phyloP scores from a whole-genome alignment of 2,797 vertebrate species.

The Sparus aurata region DNA sequence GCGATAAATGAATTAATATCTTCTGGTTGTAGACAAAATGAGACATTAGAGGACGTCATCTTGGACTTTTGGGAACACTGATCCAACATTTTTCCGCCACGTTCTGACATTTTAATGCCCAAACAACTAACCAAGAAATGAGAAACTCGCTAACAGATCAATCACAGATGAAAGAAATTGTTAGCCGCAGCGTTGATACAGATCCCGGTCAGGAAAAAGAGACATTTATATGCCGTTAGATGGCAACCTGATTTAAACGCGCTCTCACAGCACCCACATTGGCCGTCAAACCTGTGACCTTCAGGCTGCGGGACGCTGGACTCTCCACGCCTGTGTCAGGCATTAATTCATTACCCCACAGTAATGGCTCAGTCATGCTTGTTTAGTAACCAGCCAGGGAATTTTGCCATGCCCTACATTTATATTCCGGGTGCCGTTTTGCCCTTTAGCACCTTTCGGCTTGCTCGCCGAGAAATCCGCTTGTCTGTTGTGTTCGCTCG shows the following conservation, averaged over 20 bases:
- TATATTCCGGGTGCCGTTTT: constrained; percentile 67
- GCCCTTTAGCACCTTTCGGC: constrained; percentile 71
- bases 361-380: constrained; percentile 68
- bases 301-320: constrained; percentile 49
- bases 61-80: no score
- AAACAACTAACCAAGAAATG: no score
- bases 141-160: no score
- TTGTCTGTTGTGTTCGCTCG: constrained; percentile 65
- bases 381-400: constrained; percentile 66
- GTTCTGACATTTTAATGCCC: no score
- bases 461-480: constrained; percentile 56
- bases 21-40: no score
- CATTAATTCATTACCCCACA: constrained; percentile 62
- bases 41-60: no score
- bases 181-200: not conserved
- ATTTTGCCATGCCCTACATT: constrained; percentile 61
- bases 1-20: no score
- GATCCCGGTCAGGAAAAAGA: constrained; percentile 6
- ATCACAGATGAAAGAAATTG: no score
- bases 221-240: constrained; percentile 6
- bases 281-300: constrained; percentile 55
- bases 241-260: constrained; percentile 30
- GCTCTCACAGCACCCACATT: constrained; percentile 9
- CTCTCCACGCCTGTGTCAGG: constrained; percentile 27
- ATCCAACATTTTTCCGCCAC: no score